Percentiles rank a stretch among this genome's conserved stretches.
phyloP scores from a whole-genome alignment of 2,797 vertebrate genomes.

The Mareca strepera region DNA sequence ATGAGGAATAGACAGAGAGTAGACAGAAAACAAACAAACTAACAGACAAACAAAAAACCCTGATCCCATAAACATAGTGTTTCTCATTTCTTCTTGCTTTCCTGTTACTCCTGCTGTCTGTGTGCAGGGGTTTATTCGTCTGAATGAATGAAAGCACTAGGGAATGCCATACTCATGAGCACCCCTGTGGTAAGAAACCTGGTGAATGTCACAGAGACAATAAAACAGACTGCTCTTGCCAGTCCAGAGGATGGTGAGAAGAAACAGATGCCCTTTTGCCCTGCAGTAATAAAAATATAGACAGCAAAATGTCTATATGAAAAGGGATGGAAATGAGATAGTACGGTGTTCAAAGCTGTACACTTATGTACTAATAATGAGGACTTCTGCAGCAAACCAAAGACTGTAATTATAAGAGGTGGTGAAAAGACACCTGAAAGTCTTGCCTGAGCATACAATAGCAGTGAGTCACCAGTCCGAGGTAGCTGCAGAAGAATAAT shows the following conservation, averaged over 20 bases:
- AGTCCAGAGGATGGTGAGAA: not conserved
- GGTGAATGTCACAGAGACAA: not conserved
- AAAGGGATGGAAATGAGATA: not conserved
- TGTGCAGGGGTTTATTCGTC: not conserved
- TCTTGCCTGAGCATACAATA: not conserved
- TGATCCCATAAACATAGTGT: not conserved
- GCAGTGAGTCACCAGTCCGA: not conserved
- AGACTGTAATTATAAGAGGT: not conserved
- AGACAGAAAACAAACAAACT: not conserved
- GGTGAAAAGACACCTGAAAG: not conserved
- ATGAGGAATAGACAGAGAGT: not conserved
- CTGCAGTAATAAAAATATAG: not conserved
- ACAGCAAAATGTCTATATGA: not conserved
- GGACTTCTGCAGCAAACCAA: not conserved
- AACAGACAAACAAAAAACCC: no score
- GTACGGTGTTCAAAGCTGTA: not conserved
- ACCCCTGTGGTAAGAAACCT: not conserved
- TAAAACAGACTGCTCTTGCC: not conserved
- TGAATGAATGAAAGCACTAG: not conserved
- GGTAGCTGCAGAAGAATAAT: not conserved
- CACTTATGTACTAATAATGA: not conserved
- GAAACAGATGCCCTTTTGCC: not conserved
- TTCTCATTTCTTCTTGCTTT: slow-evolving; percentile 4
- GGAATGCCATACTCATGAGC: not conserved
- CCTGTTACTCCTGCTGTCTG: not conserved